phyloP scores from a whole-genome alignment of 2,888 invertebrate genomes.

The Caenorhabditis sp. region DNA sequence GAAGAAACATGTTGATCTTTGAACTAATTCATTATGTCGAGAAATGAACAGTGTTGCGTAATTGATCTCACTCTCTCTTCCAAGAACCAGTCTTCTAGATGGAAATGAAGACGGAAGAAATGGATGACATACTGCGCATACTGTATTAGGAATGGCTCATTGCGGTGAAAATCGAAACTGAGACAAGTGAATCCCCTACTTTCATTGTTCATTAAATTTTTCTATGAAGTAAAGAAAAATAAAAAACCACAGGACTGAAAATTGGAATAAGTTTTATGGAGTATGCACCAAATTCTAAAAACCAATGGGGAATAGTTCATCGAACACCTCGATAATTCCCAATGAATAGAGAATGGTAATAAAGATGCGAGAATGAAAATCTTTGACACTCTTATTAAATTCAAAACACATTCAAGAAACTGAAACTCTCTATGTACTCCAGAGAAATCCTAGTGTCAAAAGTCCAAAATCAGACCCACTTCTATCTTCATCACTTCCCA shows the following conservation, averaged over 20 bases:
- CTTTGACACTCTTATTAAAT: too few relatives aligned
- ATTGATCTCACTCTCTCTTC: conserved; percentile 50
- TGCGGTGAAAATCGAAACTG: conserved; percentile 43
- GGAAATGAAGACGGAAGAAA: conserved; percentile 1
- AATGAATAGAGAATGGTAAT: too few relatives aligned
- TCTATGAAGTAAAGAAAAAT: too few relatives aligned
- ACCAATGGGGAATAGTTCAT: too few relatives aligned
- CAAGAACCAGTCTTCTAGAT: conserved; percentile 48
- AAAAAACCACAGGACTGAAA: too few relatives aligned
- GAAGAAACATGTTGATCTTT: conserved; percentile 38
- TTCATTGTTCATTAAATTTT: background rate
- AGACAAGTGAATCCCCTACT: background rate
- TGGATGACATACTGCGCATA: conserved; percentile 25
- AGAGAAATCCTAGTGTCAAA: too few relatives aligned
- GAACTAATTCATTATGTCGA: conserved; percentile 25
- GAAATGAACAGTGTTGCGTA: conserved; percentile 50
- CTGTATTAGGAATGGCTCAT: conserved; percentile 52
- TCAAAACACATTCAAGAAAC: too few relatives aligned
- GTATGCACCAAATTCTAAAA: too few relatives aligned
- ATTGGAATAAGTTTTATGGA: too few relatives aligned
- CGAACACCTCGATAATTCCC: too few relatives aligned
- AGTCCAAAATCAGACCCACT: background rate
- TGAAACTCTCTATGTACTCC: too few relatives aligned
- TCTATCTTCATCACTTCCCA: background rate
- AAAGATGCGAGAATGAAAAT: too few relatives aligned